Evolutionary conservation across 2,113 vertebrate genomes (phyloP), one percentile per base, ranked within the genome.

Genomic region (Pachycephala philippinensis): DNA sequence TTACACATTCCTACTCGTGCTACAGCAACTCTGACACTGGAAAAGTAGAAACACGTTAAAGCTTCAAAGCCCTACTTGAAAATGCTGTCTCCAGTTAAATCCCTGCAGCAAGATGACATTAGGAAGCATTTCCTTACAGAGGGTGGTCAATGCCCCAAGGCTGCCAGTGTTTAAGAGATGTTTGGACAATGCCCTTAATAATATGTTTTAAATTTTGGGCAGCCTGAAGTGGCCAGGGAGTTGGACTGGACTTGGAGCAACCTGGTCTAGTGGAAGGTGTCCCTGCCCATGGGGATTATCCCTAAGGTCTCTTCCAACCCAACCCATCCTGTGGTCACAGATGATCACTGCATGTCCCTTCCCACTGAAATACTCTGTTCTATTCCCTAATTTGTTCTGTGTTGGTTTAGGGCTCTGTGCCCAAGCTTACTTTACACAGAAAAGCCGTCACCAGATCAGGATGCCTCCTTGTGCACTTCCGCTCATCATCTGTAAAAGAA

Each of bases 381-480:
- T 50, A 1, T 8, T 47, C 37, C 40, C 28, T 11, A 20, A 17
- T 39, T 7, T 74, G 3, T 8, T 20, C 31, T 44, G 2, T 22
- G 21, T 0, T 5, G 8, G 24, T 40, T 53, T 40, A 35, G n/a
- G 24, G 33, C 30, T 30, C 8, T 59, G 35, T 49, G 59, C 4
- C 42, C 64, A 56, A 37, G 33, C 97, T 95, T 94, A 99, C 99
- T 98, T 99, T 99, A 78, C 99, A 99, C 37, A 99, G 69, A 61
- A 99, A 99, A 72, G 99, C 98, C 5, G 99, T 98, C 23, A 98
- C 98, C 96, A 99, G 60, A 9, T 98, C 98, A 0, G 98, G 44
- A 35, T 98, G 98, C 84, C 96, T 28, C 70, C 87, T 15, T 23
- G 15, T 15, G 28, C 4, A 2, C 27, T 69, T 90, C 86, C 18